Evolutionary conservation across 2,888 invertebrate species (phyloP), one percentile per base, ranked within the genome.

Genomic region (Ichneumon xanthorius): DNA sequence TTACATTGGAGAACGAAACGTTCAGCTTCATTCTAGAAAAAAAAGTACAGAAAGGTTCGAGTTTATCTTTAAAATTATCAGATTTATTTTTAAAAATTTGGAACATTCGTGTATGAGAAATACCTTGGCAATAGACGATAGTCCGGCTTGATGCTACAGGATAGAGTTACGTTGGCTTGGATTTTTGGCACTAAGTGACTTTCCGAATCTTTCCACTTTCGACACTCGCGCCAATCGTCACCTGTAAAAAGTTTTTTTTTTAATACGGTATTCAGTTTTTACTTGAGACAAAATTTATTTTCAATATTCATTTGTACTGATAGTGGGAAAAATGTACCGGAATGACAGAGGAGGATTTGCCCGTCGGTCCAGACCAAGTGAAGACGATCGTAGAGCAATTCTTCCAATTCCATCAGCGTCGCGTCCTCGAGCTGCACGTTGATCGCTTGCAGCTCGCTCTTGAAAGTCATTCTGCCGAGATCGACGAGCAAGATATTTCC

Each of bases 391-490:
- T 97, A 98, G 9, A 97, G 94, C 70, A 96, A 95, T 91, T 97
- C 97, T 90, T 98, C 97, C 78, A 97, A 93, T 94, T 98, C 97
- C 96, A 97, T 97, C 90, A 97, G 96, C 0, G 97, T 97, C 0
- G 96, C 96, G 90, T 97, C 96, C 92, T 97, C 97, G 0, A 97
- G 93, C 11, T 96, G 95, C 72, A 96, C 94, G 86, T 96, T 96
- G 0, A 95, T 94, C 0, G 96, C 96, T 91, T 97, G 97, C 73
- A 97, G 93, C 91, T 98, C 97, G 16, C 97, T 97, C 89, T 95
- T 96, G 7, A 97, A 94, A 50, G 95, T 94, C 84, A 97, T 94
- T 70, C 96, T 95, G 37, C 97, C 97, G 55, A 97, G 94, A 93
- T 98, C 97, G 22, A 97, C 79, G 16, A 97, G 95, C 91, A 97